These are phyloP conservation scores for Drosophila pandora DNA, from an alignment of 1,140 invertebrate genomes.

Conservation along the genomic window DNA sequence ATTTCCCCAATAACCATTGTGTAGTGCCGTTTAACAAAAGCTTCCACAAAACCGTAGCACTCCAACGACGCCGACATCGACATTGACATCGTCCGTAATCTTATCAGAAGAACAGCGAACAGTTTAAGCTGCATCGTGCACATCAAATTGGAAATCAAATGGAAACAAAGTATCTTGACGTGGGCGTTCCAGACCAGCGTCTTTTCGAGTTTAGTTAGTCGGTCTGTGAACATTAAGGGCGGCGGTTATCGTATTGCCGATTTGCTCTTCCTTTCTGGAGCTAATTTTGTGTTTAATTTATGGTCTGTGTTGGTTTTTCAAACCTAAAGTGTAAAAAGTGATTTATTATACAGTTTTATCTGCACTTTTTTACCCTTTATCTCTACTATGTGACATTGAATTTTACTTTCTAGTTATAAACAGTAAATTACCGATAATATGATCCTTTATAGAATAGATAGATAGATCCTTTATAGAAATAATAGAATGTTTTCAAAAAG, in stretches of 20 bases:
- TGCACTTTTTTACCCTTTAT: neutral
- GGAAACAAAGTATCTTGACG: slow-evolving; percentile 40
- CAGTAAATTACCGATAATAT: too few species aligned
- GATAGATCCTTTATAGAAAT: too few species aligned
- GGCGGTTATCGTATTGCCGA: slow-evolving; percentile 42
- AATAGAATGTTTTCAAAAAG: too few species aligned
- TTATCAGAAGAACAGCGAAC: slow-evolving; percentile 70
- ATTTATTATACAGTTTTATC: neutral
- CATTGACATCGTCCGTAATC: slow-evolving; percentile 44
- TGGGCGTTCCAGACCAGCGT: slow-evolving; percentile 28
- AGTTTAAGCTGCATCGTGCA: slow-evolving; percentile 77
- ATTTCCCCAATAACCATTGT: slow-evolving; percentile 32
- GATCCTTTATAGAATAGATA: too few species aligned
- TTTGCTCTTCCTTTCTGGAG: neutral
- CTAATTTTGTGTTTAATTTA: slow-evolving; percentile 13
- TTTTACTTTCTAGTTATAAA: neutral
- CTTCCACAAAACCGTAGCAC: slow-evolving; percentile 23
- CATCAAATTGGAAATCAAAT: slow-evolving; percentile 59
- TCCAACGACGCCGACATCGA: slow-evolving; percentile 3
- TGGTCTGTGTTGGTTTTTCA: slow-evolving; percentile 1
- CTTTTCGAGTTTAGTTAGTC: slow-evolving; percentile 49
- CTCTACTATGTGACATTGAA: neutral
- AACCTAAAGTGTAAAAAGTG: neutral
- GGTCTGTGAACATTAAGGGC: slow-evolving; percentile 40
- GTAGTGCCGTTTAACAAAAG: slow-evolving; percentile 47